These are phyloP conservation scores for Fistularia tabacaria DNA, from an alignment of 2,797 vertebrate species.

Conservation along the genomic window DNA sequence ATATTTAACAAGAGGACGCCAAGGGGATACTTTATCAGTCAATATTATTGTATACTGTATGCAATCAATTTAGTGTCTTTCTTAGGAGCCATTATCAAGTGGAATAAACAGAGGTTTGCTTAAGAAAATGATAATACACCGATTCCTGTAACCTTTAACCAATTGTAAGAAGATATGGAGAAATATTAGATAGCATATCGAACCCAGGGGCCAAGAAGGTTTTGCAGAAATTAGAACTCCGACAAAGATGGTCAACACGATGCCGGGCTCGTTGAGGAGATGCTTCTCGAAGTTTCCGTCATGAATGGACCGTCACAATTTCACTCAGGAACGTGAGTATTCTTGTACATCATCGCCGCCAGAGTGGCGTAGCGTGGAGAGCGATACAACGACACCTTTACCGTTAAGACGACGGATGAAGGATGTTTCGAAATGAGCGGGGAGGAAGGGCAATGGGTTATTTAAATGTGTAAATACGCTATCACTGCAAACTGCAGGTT, in stretches of 20 bases:
- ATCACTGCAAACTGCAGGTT: no score
- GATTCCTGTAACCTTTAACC: constrained; percentile 60
- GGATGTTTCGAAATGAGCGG: no score
- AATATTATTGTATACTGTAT: constrained; percentile 73
- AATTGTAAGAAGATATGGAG: constrained; percentile 66
- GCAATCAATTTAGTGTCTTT: constrained; percentile 75
- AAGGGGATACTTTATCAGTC: constrained; percentile 65
- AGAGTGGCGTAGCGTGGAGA: neutral
- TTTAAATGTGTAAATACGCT: no score
- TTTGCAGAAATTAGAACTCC: neutral
- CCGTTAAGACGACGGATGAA: no score
- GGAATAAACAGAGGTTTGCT: constrained; percentile 71
- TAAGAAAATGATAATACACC: constrained; percentile 70
- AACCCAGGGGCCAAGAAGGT: constrained; percentile 11
- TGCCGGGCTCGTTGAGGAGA: no score
- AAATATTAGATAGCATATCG: constrained; percentile 53
- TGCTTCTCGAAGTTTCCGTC: no score
- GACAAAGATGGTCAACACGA: no score
- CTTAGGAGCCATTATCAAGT: constrained; percentile 74
- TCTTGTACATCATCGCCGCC: neutral
- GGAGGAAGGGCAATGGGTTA: no score
- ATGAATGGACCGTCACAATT: no score
- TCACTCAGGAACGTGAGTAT: neutral
- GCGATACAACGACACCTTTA: no score
- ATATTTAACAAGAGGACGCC: constrained; percentile 68